A percentile compares a stretch with the other conserved stretches of the same genome.
Conservation (phyloP, 2,888 invertebrate species). For the Drosophila paracracens region DNA sequence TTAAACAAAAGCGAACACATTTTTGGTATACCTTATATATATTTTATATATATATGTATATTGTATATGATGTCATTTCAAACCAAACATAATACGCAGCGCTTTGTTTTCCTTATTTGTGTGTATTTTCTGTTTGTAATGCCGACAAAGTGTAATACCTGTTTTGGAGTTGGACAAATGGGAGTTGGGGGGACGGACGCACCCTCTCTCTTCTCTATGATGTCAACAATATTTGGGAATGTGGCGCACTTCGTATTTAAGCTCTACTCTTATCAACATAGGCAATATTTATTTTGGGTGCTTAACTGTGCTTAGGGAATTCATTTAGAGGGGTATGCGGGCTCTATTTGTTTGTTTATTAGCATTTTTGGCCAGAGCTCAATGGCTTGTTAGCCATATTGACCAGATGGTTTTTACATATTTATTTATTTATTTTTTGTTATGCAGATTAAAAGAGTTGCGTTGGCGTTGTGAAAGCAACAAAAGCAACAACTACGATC, state of each 20-base stretch:
- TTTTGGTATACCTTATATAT: not conserved
- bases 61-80: constrained; percentile 48
- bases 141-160: constrained; percentile 48
- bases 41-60: not conserved
- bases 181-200: not conserved
- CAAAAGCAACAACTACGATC: not conserved
- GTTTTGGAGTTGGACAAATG: constrained; percentile 30
- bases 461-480: not conserved
- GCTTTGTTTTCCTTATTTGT: constrained; percentile 8
- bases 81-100: constrained; percentile 34
- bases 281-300: constrained; percentile 56
- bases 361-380: not conserved
- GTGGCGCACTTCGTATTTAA: constrained; percentile 24
- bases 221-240: constrained; percentile 50
- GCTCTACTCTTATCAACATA: constrained; percentile 52
- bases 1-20: constrained; percentile 39
- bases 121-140: constrained; percentile 43
- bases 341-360: constrained; percentile 12
- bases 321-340: constrained; percentile 4
- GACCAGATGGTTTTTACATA: not conserved
- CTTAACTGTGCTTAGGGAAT: constrained; percentile 37
- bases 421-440: not conserved
- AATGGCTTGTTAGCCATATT: constrained; percentile 20
- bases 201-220: constrained; percentile 27
- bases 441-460: not conserved